These are phyloP conservation scores for Pogona vitticeps DNA, from an alignment of 2,113 vertebrate genomes.

Conservation along the genomic window DNA sequence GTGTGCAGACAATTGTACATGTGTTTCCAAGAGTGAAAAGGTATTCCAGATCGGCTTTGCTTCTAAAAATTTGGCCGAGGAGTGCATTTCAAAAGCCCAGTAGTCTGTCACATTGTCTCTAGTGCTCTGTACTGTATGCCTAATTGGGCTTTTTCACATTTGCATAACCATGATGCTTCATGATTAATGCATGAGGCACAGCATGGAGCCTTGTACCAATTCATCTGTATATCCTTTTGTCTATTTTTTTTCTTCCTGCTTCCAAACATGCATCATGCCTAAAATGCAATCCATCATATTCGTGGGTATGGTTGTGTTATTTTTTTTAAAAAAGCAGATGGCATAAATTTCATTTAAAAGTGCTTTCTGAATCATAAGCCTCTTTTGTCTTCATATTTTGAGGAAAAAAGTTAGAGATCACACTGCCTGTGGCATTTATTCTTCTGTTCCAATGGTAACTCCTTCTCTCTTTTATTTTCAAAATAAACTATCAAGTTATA, in stretches of 20 bases:
- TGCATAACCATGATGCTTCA: slow-evolving; percentile 74
- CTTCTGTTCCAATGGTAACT: slow-evolving; percentile 15
- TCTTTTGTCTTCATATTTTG: slow-evolving; percentile 40
- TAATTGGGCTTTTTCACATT: slow-evolving; percentile 74
- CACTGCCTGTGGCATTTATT: not conserved
- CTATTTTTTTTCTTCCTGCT: slow-evolving; percentile 14
- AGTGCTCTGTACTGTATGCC: slow-evolving; percentile 66
- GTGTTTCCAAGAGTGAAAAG: slow-evolving; percentile 74
- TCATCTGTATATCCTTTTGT: slow-evolving; percentile 43
- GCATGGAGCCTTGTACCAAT: slow-evolving; percentile 65
- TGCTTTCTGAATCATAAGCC: slow-evolving; percentile 26
- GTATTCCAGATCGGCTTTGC: slow-evolving; percentile 68
- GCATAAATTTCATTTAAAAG: slow-evolving; percentile 38
- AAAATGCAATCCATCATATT: slow-evolving; percentile 46
- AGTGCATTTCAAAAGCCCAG: slow-evolving; percentile 72
- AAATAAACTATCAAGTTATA: slow-evolving; percentile 46
- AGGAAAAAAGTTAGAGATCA: slow-evolving; percentile 32
- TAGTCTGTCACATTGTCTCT: slow-evolving; percentile 73
- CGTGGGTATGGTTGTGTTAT: slow-evolving; percentile 36
- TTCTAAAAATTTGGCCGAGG: slow-evolving; percentile 73
- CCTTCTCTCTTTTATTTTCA: slow-evolving; percentile 20
- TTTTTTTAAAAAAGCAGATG: slow-evolving; percentile 34
- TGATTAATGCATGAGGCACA: slow-evolving; percentile 78
- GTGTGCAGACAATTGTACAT: slow-evolving; percentile 72
- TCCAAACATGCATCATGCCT: slow-evolving; percentile 56